Evolutionary conservation across 2,888 invertebrate species (phyloP).

Genomic region (Metalampra italica): DNA sequence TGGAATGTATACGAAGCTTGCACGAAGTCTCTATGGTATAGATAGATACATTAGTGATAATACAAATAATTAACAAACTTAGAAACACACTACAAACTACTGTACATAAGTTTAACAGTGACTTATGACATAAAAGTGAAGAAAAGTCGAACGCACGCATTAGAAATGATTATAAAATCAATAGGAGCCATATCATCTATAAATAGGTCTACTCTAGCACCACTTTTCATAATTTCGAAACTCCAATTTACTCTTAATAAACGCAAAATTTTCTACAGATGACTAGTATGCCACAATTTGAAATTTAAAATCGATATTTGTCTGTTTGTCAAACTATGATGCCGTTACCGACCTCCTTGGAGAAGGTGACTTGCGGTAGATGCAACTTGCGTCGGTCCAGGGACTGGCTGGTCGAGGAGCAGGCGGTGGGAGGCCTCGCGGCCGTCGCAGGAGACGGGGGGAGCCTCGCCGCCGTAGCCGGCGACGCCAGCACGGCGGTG

Average conservation of each 20-base stretch:
- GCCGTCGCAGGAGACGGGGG: slow-evolving; percentile 65
- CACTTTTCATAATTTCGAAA: slow-evolving; percentile 26
- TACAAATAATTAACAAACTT: slow-evolving; percentile 28
- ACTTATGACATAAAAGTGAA: slow-evolving; percentile 1
- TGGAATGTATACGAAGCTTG: slow-evolving; percentile 43
- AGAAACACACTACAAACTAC: slow-evolving; percentile 19
- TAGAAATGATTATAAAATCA: slow-evolving; percentile 2
- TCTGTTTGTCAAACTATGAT: slow-evolving; percentile 83
- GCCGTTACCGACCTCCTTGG: slow-evolving; percentile 94
- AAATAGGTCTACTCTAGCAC: slow-evolving; percentile 32
- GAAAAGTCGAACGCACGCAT: slow-evolving; percentile 4
- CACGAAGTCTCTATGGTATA: slow-evolving; percentile 11
- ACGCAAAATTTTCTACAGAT: slow-evolving; percentile 25
- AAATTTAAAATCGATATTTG: slow-evolving; percentile 1
- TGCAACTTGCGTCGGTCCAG: slow-evolving; percentile 82
- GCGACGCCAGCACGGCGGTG: slow-evolving; percentile 51
- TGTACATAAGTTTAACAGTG: slow-evolving; percentile 7
- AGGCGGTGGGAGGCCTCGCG: slow-evolving; percentile 83
- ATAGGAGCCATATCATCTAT: slow-evolving; percentile 20
- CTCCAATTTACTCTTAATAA: not conserved
- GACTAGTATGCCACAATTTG: slow-evolving; percentile 36
- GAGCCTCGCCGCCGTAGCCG: slow-evolving; percentile 68
- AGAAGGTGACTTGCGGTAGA: slow-evolving; percentile 90
- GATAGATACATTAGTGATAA: slow-evolving; percentile 6
- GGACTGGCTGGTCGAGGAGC: slow-evolving; percentile 82